Percentiles rank a stretch among this genome's conserved stretches.
phyloP scores from a whole-genome alignment of 2,797 vertebrate genomes.

The Erethizon dorsatum region DNA sequence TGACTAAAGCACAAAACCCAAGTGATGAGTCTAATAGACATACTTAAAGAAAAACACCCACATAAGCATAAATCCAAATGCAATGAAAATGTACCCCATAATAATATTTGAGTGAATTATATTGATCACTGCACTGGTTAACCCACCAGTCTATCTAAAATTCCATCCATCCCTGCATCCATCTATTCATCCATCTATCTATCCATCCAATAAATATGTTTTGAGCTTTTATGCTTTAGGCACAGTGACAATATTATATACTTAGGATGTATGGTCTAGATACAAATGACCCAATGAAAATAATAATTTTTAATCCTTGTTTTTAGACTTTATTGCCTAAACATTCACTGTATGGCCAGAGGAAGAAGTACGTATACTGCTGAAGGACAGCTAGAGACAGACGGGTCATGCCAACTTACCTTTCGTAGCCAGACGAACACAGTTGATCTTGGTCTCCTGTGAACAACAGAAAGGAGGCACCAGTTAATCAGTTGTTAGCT shows the following conservation, averaged over 20 bases:
- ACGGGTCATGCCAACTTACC: constrained; percentile 91
- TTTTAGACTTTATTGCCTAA: neutral
- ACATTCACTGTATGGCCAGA: neutral
- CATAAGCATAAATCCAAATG: neutral
- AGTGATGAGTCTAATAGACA: neutral
- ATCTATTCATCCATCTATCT: neutral
- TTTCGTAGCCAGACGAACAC: constrained; percentile 98
- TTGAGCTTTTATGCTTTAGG: constrained; percentile 7
- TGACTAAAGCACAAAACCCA: constrained; percentile 35
- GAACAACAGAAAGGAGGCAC: constrained; percentile 86
- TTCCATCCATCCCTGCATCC: neutral
- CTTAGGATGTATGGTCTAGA: neutral
- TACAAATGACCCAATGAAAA: constrained; percentile 47
- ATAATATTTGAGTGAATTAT: constrained; percentile 31
- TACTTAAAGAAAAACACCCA: constrained; percentile 17
- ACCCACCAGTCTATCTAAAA: neutral
- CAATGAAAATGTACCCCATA: neutral
- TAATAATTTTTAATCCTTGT: neutral
- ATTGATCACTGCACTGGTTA: neutral
- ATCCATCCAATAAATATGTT: neutral
- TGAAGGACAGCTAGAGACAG: constrained; percentile 54
- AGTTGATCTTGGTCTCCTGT: constrained; percentile 99
- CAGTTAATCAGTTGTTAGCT: constrained; percentile 69
- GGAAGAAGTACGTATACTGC: neutral
- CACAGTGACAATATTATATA: neutral